Evolutionary conservation across 1,140 invertebrate species (phyloP).

Genomic region (Drosophila simulans): DNA sequence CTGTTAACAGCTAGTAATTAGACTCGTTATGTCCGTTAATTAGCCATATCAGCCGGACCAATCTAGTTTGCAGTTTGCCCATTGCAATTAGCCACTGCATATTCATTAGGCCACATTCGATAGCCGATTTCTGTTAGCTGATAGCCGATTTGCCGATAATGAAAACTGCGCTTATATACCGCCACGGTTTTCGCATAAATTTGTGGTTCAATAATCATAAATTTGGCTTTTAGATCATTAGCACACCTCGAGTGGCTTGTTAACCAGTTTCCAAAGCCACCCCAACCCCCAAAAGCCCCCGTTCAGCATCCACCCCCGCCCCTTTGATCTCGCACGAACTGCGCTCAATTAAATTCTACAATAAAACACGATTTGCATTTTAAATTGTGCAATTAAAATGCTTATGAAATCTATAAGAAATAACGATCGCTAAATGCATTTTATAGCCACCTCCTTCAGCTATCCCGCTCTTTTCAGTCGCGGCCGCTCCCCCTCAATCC

Average conservation of each 20-base stretch:
- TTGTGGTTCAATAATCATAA: slow-evolving; percentile 66
- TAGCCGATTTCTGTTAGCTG: slow-evolving; percentile 4
- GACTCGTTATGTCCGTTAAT: slow-evolving; percentile 69
- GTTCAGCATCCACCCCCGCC: neutral
- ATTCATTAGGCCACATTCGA: slow-evolving; percentile 52
- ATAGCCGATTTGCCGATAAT: slow-evolving; percentile 9
- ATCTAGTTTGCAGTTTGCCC: slow-evolving; percentile 37
- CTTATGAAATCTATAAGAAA: slow-evolving; percentile 82
- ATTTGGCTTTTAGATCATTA: slow-evolving; percentile 78
- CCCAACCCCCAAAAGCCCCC: slow-evolving; percentile 5
- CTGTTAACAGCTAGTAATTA: slow-evolving; percentile 81
- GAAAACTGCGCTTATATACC: slow-evolving; percentile 3
- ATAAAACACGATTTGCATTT: slow-evolving; percentile 82
- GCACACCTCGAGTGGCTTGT: slow-evolving; percentile 59
- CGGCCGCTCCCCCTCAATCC: neutral
- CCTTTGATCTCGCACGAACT: slow-evolving; percentile 58
- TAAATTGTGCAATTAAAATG: slow-evolving; percentile 83
- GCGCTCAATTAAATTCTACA: slow-evolving; percentile 79
- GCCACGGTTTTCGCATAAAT: slow-evolving; percentile 58
- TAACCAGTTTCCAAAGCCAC: slow-evolving; percentile 54
- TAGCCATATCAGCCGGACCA: slow-evolving; percentile 61
- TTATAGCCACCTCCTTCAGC: slow-evolving; percentile 53
- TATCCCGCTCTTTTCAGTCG: neutral
- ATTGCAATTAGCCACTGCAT: slow-evolving; percentile 63
- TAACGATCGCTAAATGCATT: slow-evolving; percentile 79